These are phyloP conservation scores for Xerus inauris DNA, from an alignment of 2,113 vertebrate genomes.

Conservation along the genomic window DNA sequence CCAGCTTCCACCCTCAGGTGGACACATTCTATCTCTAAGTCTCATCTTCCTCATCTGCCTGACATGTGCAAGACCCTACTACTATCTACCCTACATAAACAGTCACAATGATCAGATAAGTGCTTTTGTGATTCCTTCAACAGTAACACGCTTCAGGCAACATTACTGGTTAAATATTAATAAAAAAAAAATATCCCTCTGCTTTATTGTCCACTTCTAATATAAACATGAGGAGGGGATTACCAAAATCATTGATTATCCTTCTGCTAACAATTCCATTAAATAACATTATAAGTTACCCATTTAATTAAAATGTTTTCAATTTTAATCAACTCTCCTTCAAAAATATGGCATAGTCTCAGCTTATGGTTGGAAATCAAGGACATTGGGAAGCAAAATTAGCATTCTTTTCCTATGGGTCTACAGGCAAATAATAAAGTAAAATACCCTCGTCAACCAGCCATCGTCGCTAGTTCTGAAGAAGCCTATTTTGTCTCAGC, in stretches of 20 bases:
- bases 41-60: background rate
- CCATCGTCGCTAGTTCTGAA: background rate
- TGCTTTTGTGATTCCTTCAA: background rate
- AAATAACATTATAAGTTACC: background rate
- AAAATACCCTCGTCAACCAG: background rate
- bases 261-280: background rate
- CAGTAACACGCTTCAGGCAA: background rate
- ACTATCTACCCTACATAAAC: background rate
- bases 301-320: conserved; percentile 21
- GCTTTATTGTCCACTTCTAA: background rate
- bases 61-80: background rate
- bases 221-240: background rate
- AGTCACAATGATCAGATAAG: background rate
- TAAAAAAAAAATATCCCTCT: background rate
- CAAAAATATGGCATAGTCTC: background rate
- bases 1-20: background rate
- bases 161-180: background rate
- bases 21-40: background rate
- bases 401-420: background rate
- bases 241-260: background rate
- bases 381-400: background rate
- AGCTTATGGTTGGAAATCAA: conserved; percentile 2
- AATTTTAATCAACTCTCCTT: background rate
- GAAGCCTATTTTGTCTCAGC: background rate
- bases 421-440: background rate